Conservation (phyloP, 2,113 vertebrate genomes). For the Grallaria varia region DNA sequence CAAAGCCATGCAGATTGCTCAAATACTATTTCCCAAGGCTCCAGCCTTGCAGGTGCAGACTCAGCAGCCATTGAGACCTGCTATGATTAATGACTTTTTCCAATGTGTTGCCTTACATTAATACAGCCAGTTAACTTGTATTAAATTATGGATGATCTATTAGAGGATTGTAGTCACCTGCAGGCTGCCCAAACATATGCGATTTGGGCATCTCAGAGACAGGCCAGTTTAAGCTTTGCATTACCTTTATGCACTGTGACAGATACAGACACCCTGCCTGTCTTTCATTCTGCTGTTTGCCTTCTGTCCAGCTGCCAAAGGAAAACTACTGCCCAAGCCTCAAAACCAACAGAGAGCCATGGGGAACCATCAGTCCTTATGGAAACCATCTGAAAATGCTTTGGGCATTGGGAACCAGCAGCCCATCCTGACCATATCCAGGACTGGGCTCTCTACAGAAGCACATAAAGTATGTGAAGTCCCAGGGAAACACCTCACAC, state of each 20-base stretch:
- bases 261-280: not conserved
- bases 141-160: not conserved
- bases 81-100: conserved; percentile 76
- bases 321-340: not conserved
- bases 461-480: not conserved
- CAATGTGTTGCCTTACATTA: not conserved
- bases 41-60: conserved; percentile 80
- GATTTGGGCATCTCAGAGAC: not conserved
- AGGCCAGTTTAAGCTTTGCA: not conserved
- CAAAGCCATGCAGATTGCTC: conserved; percentile 71
- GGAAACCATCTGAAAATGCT: not conserved
- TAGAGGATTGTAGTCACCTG: conserved; percentile 15
- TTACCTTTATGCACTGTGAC: not conserved
- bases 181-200: not conserved
- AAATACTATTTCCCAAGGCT: conserved; percentile 72
- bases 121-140: not conserved
- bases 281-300: not conserved
- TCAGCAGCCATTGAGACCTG: conserved; percentile 58
- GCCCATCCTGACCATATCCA: too few species aligned
- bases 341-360: not conserved
- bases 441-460: not conserved
- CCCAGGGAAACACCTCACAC: not conserved
- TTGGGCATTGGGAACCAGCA: rapidly evolving
- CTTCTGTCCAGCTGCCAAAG: not conserved
- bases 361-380: not conserved